These are phyloP conservation scores for Cyphomyrmex costatus DNA, from an alignment of 1,140 invertebrate species.

Conservation along the genomic window DNA sequence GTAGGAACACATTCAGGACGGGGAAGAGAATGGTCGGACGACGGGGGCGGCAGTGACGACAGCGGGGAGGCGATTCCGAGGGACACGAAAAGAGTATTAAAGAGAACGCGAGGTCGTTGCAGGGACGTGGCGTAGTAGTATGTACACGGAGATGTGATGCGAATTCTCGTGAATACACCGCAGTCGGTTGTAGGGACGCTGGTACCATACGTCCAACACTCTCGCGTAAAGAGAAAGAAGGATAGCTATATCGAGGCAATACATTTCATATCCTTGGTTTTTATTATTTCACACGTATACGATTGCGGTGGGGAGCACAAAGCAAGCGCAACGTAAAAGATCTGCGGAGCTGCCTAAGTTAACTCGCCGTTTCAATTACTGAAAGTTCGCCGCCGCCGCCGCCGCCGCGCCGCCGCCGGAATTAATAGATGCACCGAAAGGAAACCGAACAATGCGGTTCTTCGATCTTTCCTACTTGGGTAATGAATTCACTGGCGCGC, in stretches of 20 bases:
- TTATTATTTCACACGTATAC: constrained; percentile 45
- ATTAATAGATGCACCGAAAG: constrained; percentile 54
- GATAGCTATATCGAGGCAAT: neutral
- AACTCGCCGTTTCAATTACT: constrained; percentile 53
- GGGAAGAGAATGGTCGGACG: constrained; percentile 54
- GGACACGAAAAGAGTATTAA: constrained; percentile 61
- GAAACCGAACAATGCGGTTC: constrained; percentile 34
- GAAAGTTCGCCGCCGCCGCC: constrained; percentile 16
- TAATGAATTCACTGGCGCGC: constrained; percentile 41
- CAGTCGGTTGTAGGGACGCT: neutral
- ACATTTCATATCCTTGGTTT: constrained; percentile 32
- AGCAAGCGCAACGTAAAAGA: constrained; percentile 26
- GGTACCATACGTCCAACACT: neutral
- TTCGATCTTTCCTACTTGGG: constrained; percentile 14
- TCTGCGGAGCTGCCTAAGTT: neutral
- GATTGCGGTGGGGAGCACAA: neutral
- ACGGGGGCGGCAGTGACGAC: neutral
- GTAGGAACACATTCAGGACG: constrained; percentile 58
- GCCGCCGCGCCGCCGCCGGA: neutral
- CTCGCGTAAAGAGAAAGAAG: neutral
- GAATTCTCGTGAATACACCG: constrained; percentile 43
- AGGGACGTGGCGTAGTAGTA: constrained; percentile 40
- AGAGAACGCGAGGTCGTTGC: constrained; percentile 53
- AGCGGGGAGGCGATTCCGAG: constrained; percentile 32
- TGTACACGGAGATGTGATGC: constrained; percentile 41